Evolutionary conservation across 2,797 vertebrate species (phyloP).

Genomic region (Anisognathus igniventris): DNA sequence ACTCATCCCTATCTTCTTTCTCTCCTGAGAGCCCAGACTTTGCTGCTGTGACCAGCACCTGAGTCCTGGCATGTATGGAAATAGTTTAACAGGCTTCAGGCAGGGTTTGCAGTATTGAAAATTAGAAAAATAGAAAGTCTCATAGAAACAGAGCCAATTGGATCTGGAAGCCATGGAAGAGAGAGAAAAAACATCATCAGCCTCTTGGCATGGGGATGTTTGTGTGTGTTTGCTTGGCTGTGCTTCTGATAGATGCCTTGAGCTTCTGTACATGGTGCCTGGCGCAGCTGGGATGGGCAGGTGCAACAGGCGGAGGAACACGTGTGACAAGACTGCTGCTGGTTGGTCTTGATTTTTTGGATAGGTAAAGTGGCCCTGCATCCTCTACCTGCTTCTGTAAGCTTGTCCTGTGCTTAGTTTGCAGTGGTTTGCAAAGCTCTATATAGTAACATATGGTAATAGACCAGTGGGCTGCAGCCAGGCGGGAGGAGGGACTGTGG

Average conservation of each 20-base stretch:
- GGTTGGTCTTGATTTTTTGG: background rate
- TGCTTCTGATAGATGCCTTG: background rate
- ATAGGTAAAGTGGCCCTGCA: background rate
- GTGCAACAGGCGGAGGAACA: background rate
- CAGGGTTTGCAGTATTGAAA: background rate
- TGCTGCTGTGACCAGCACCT: background rate
- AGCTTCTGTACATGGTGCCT: background rate
- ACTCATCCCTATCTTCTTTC: background rate
- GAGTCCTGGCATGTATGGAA: rapidly evolving
- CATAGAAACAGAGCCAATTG: background rate
- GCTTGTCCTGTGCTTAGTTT: background rate
- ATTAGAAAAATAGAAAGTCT: background rate
- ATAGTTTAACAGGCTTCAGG: background rate
- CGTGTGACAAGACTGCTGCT: background rate
- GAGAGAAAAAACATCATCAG: background rate
- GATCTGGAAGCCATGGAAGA: background rate
- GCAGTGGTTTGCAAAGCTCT: background rate
- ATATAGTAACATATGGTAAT: rapidly evolving
- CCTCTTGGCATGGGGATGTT: background rate
- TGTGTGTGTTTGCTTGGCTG: background rate
- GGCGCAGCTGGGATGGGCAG: background rate
- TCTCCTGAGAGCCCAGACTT: background rate
- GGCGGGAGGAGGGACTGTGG: background rate
- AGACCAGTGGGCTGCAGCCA: background rate
- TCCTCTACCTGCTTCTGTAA: background rate